phyloP scores from a whole-genome alignment of 2,888 invertebrate species.

The Furcula furcula region DNA sequence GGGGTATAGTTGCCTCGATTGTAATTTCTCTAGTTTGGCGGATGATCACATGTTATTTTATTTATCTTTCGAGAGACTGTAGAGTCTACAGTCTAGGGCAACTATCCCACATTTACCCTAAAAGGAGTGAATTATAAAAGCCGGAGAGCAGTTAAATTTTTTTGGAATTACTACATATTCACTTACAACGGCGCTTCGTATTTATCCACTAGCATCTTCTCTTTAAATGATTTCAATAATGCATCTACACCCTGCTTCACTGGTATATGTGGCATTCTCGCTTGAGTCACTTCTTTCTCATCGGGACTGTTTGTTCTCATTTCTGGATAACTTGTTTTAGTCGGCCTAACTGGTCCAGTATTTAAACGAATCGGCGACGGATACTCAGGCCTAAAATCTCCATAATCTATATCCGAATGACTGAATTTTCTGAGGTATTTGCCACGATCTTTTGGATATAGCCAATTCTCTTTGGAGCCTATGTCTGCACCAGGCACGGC shows the following conservation, averaged over 20 bases:
- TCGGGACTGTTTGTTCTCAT: neutral
- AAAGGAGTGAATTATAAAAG: too few relatives aligned
- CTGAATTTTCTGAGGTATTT: neutral
- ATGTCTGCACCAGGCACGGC: conserved; percentile 16
- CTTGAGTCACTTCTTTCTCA: neutral
- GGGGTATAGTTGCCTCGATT: too few relatives aligned
- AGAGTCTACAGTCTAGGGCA: too few relatives aligned
- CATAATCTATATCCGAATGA: conserved; percentile 2
- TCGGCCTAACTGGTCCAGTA: conserved; percentile 4
- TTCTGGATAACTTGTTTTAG: neutral
- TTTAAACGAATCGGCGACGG: conserved; percentile 16
- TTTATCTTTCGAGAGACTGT: too few relatives aligned
- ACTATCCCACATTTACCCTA: too few relatives aligned
- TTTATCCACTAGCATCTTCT: conserved; percentile 30
- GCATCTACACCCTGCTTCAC: conserved; percentile 1
- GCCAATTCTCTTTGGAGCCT: conserved; percentile 7
- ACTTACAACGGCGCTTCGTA: conserved; percentile 28
- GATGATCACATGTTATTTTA: too few relatives aligned
- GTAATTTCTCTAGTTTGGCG: too few relatives aligned
- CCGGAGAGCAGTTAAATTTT: too few relatives aligned
- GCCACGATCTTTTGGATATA: conserved; percentile 6
- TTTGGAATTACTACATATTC: neutral
- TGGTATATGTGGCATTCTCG: neutral
- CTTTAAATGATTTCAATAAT: conserved; percentile 26
- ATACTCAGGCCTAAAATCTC: conserved; percentile 9